Base-by-base conservation (phyloP, 1,140 invertebrate species). In the Formica exsecta region DNA sequence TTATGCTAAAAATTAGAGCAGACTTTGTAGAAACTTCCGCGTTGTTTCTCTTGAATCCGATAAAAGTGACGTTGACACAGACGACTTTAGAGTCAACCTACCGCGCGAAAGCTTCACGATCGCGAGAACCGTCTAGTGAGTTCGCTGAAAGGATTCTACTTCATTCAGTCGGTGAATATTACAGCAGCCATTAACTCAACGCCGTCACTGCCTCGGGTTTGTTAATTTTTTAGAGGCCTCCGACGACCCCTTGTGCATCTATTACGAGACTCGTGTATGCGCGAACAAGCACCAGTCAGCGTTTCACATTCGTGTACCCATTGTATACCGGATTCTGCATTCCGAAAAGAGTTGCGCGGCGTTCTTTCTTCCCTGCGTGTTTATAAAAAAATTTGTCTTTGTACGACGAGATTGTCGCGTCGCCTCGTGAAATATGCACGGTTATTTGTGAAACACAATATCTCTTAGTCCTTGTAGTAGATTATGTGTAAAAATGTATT, bases 101-200 rank as follows among this genome's bases (percentile, higher is more conserved):
- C 13, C 6, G 7, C 59, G 11, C 51, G 38, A 48, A 11, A 83
- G 68, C 9, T 25, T 61, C 48, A 22, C 8, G 83, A 88, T 86
- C 62, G 54, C 61, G 32, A 41, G 68, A 54, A 38, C 8, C 22
- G 70, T 54, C 62, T 62, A 65, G 57, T n/a, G 75, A 85, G 54
- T 9, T 51, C 29, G 25, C 38, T 54, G 44, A 76, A 68, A 77
- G 74, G 66, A 54, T 16, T 44, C n/a, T 54, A 54, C 66, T 62
- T 77, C 59, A 68, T 85, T 87, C 76, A 66, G 59, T 32, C 64
- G 59, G 64, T 91, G 87, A 91, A 91, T 90, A 91, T 88, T 91
- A 87, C 87, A 90, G 48, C 77, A 51, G 54, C 86, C 79, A 90
- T 91, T 88, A 90, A 86, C 61, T 65, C 83, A 8, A 19, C 29